Percentiles rank a stretch among this genome's conserved stretches.
phyloP scores from a whole-genome alignment of 2,797 vertebrate genomes.

The Taenioides sp. region DNA sequence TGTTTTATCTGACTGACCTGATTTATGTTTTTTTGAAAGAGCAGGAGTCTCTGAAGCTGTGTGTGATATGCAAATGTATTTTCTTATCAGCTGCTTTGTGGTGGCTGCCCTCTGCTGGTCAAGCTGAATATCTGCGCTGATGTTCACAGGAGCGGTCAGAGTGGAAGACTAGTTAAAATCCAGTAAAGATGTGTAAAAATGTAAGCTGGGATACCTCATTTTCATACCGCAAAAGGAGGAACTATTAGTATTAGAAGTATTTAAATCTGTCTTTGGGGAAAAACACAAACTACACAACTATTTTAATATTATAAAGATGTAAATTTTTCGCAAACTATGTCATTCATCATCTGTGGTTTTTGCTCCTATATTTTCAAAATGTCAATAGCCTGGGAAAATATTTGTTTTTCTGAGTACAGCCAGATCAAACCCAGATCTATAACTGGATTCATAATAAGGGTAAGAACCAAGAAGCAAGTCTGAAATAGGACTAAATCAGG shows the following conservation, averaged over 20 bases:
- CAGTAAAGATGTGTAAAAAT: neutral
- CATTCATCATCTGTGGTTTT: neutral
- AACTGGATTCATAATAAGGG: neutral
- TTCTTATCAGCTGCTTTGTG: slow-evolving; percentile 25
- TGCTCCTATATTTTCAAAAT: neutral
- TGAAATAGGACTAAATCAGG: too few species aligned
- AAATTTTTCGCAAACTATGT: too few species aligned
- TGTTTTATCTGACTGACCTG: neutral
- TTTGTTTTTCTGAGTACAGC: neutral
- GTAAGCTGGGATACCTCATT: too few species aligned
- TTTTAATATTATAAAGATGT: too few species aligned
- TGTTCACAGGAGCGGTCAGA: slow-evolving; percentile 23
- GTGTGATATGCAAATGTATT: slow-evolving; percentile 20
- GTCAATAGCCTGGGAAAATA: neutral
- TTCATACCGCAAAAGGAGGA: too few species aligned
- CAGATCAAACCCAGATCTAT: neutral
- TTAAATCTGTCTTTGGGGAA: too few species aligned
- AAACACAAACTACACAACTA: too few species aligned
- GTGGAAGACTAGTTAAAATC: neutral
- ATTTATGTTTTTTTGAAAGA: slow-evolving; percentile 5
- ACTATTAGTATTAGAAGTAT: too few species aligned
- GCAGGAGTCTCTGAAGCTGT: slow-evolving; percentile 12
- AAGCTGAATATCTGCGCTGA: slow-evolving; percentile 12
- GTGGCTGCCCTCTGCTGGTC: slow-evolving; percentile 73
- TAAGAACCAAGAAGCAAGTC: too few species aligned